Evolutionary conservation across 1,140 invertebrate species (phyloP), one percentile per base, ranked within the genome.

Genomic region (Ostrea edulis): DNA sequence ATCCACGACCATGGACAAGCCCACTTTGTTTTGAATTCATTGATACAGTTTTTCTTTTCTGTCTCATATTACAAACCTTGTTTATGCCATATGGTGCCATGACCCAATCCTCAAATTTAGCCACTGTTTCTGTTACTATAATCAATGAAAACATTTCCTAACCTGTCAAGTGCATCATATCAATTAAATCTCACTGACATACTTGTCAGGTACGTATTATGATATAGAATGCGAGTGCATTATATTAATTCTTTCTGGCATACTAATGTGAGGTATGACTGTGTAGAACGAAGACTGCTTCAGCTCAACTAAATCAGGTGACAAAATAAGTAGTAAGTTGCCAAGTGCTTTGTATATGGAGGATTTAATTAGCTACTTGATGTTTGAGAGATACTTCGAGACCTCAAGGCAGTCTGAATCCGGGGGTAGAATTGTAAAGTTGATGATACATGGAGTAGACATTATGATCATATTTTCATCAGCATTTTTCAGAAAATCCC

Each of bases 1-100:
- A 62, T 20, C 55, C 17, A 14, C n/a, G 55, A n/a, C 14, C n/a
- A n/a, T 17, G 17, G 2, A 62, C 55, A 62, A 62, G 14, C 17
- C 55, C 17, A n/a, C n/a, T 62, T 62, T 62, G 55, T 62, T 62
- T 62, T 62, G 17, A 62, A 62, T 62, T 62, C 55, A 62, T 62
- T 62, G 17, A 62, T n/a, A 62, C 17, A 62, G 55, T 62, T 17
- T 62, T 62, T 58, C 12, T 62, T 62, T 62, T 20, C 55, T n/a
- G 55, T 62, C 55, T 62, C 55, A 17, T 62, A 17, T 62, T 62
- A 62, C 55, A 8, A n/a, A 17, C 5, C 17, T 62, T 62, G 55
- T 62, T 17, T 62, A 20, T 7, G 17, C 55, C 55, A 62, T 62
- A 62, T 62, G 55, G 17, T 62, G 55, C 14, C 5, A n/a, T 17